These are phyloP conservation scores for Molossus molossus DNA, from an alignment of 2,797 vertebrate species.

Conservation along the genomic window DNA sequence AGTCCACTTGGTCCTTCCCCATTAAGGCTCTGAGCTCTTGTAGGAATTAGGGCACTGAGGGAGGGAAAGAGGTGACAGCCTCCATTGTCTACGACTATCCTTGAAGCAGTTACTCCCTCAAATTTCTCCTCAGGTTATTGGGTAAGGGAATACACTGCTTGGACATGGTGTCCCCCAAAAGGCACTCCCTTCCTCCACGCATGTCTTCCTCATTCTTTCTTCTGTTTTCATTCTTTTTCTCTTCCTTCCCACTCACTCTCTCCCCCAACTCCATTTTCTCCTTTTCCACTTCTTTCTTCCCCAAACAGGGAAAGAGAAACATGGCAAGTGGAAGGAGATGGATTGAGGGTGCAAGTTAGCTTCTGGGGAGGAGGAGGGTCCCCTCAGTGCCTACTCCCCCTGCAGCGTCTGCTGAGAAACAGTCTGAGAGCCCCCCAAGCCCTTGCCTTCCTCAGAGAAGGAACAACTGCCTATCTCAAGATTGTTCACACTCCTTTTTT, in stretches of 20 bases:
- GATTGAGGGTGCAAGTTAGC: too few species aligned
- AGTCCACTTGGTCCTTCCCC: neutral
- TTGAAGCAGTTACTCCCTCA: neutral
- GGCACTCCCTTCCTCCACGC: too few species aligned
- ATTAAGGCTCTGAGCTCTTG: neutral
- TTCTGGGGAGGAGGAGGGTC: neutral
- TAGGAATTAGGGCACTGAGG: neutral
- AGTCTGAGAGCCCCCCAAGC: neutral
- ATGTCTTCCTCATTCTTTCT: neutral
- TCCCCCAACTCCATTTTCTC: neutral
- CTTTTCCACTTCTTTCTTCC: neutral
- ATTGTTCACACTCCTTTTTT: neutral
- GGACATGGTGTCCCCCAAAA: neutral
- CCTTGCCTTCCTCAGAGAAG: neutral
- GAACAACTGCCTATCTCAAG: neutral
- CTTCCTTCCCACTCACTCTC: neutral
- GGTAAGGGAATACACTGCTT: too few species aligned
- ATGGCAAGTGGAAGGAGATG: neutral
- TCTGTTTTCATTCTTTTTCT: neutral
- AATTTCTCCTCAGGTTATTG: neutral
- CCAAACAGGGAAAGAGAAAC: neutral
- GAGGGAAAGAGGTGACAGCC: neutral
- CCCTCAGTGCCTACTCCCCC: neutral
- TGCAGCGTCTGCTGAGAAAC: neutral
- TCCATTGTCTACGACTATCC: neutral